Evolutionary conservation across 2,113 vertebrate species (phyloP).

Genomic region (Pluvialis apricaria): DNA sequence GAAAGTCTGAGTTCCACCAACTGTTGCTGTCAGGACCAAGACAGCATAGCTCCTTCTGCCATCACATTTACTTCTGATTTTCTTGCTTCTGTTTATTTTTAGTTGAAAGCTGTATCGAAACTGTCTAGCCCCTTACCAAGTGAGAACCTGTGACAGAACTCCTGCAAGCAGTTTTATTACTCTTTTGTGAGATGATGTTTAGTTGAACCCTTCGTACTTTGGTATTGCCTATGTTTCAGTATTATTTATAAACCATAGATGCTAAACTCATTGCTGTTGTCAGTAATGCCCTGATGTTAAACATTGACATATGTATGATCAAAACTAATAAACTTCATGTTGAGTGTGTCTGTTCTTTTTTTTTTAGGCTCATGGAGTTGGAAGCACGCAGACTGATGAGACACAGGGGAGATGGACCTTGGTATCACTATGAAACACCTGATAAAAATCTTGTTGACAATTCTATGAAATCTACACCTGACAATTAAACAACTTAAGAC

Average conservation of each 20-base stretch:
- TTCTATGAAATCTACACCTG: conserved; percentile 81
- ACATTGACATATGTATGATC: not conserved
- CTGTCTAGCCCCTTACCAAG: not conserved
- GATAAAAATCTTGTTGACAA: conserved; percentile 81
- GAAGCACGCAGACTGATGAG: conserved; percentile 86
- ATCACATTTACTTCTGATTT: not conserved
- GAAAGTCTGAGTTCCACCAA: not conserved
- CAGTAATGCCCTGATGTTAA: not conserved
- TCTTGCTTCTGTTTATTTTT: not conserved
- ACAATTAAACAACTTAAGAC: conserved; percentile 71
- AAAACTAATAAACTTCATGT: not conserved
- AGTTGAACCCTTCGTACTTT: not conserved
- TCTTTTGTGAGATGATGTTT: not conserved
- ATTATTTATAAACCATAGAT: not conserved
- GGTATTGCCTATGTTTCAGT: not conserved
- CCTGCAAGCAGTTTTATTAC: not conserved
- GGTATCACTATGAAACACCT: conserved; percentile 78
- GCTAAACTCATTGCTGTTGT: not conserved
- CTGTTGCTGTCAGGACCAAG: not conserved
- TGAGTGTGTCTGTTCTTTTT: not conserved
- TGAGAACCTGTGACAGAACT: not conserved
- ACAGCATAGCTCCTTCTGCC: not conserved
- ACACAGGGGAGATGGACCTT: conserved; percentile 88
- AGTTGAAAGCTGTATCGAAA: not conserved
- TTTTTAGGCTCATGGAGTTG: conserved; percentile 72